Evolutionary conservation across 2,113 vertebrate species (phyloP).

Genomic region (human): DNA sequence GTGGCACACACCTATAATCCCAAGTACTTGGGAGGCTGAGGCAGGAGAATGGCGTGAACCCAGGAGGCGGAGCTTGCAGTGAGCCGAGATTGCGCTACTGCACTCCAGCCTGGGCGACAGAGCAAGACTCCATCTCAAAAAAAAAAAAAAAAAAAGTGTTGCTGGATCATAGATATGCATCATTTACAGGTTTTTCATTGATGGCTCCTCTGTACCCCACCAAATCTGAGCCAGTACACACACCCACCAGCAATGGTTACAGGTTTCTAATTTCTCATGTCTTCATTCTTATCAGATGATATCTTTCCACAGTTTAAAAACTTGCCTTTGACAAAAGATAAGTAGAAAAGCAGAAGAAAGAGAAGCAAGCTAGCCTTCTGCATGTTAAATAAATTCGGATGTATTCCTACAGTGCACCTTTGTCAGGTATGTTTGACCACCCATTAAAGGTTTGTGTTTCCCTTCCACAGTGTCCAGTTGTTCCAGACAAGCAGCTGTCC

Average conservation of each 20-base stretch:
- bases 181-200: background rate
- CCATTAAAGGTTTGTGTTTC: background rate
- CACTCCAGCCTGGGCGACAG: too few species aligned
- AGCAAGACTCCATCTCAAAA: too few species aligned
- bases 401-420: fast-evolving
- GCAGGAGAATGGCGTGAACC: too few species aligned
- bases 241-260: background rate
- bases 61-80: too few species aligned
- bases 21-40: too few species aligned
- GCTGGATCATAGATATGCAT: background rate
- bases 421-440: background rate
- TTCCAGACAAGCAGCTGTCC: background rate
- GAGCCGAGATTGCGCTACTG: too few species aligned
- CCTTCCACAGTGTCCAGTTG: background rate
- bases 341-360: background rate
- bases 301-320: conserved; percentile 18
- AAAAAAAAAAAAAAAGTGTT: background rate
- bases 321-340: background rate
- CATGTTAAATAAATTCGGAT: background rate
- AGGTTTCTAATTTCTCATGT: background rate
- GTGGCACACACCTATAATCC: too few species aligned
- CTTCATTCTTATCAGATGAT: background rate
- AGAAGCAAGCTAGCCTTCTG: background rate
- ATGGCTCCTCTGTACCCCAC: background rate
- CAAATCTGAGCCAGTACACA: background rate